phyloP scores from a whole-genome alignment of 1,140 invertebrate genomes.

The Littorina saxatilis region DNA sequence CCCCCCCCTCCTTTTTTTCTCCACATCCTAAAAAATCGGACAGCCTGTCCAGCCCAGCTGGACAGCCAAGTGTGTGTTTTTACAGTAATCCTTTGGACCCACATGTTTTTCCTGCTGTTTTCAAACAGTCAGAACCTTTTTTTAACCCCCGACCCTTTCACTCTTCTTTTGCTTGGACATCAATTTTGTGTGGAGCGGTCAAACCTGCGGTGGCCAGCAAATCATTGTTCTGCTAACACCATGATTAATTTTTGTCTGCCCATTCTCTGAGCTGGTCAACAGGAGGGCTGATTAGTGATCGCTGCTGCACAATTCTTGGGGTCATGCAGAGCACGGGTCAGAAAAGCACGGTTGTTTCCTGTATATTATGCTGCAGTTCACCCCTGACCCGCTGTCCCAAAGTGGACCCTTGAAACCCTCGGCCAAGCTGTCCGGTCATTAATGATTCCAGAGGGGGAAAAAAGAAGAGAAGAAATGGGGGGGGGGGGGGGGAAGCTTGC shows the following conservation, averaged over 20 bases:
- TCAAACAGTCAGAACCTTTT: too few relatives aligned
- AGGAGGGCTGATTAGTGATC: background rate
- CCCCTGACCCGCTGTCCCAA: background rate
- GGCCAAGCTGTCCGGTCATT: background rate
- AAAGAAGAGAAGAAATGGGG: too few relatives aligned
- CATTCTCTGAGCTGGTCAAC: background rate
- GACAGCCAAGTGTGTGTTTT: too few relatives aligned
- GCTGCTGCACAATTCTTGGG: conserved; percentile 16
- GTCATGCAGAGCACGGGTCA: background rate
- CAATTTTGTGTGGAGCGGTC: background rate
- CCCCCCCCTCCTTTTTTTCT: too few relatives aligned
- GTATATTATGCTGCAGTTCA: conserved; percentile 15
- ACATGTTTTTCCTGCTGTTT: too few relatives aligned
- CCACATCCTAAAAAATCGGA: too few relatives aligned
- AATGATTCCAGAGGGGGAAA: too few relatives aligned
- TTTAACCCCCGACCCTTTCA: too few relatives aligned
- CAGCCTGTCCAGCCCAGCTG: too few relatives aligned
- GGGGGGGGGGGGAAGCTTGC: too few relatives aligned
- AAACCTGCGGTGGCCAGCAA: background rate
- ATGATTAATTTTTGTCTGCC: background rate
- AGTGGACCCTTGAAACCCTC: background rate
- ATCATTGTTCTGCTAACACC: background rate
- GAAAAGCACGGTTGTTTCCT: background rate
- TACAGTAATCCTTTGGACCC: too few relatives aligned
- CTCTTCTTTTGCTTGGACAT: too few relatives aligned